A percentile compares a stretch with the other conserved stretches of the same genome.
Conservation (phyloP, 2,113 vertebrate genomes). For the Malurus cyaneus region DNA sequence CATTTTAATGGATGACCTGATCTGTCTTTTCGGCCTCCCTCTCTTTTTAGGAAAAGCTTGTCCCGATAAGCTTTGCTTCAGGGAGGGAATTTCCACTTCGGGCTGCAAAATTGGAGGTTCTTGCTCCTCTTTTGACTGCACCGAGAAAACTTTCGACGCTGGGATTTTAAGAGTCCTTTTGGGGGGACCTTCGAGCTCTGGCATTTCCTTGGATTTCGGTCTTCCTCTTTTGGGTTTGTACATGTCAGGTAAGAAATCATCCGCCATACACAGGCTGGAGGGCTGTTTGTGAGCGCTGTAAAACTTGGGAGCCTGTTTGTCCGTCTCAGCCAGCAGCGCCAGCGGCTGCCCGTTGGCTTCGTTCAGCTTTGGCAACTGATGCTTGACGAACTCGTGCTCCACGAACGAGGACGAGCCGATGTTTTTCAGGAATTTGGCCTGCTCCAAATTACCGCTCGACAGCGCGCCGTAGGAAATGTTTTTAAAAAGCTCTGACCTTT, state of each 20-base stretch:
- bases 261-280: slow-evolving; percentile 66
- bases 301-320: slow-evolving; percentile 71
- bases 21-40: slow-evolving; percentile 88
- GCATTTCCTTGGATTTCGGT: slow-evolving; percentile 92
- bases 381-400: slow-evolving; percentile 75
- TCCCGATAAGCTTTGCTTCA: slow-evolving; percentile 72
- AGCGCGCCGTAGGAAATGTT: slow-evolving; percentile 69
- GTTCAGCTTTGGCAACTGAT: slow-evolving; percentile 76
- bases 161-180: slow-evolving; percentile 84
- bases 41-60: slow-evolving; percentile 85
- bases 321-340: slow-evolving; percentile 65
- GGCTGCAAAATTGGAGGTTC: slow-evolving; percentile 95
- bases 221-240: slow-evolving; percentile 86
- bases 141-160: slow-evolving; percentile 89
- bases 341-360: slow-evolving; percentile 65
- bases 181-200: slow-evolving; percentile 86
- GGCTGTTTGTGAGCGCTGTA: slow-evolving; percentile 72
- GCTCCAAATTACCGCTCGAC: slow-evolving; percentile 67
- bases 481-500: slow-evolving; percentile 77
- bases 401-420: slow-evolving; percentile 65
- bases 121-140: slow-evolving; percentile 89
- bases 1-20: slow-evolving; percentile 80
- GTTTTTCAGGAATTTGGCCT: slow-evolving; percentile 72
- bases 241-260: slow-evolving; percentile 72
- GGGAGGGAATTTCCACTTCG: slow-evolving; percentile 83